phyloP scores from a whole-genome alignment of 2,888 invertebrate genomes.

The Lomographa bimaculata region DNA sequence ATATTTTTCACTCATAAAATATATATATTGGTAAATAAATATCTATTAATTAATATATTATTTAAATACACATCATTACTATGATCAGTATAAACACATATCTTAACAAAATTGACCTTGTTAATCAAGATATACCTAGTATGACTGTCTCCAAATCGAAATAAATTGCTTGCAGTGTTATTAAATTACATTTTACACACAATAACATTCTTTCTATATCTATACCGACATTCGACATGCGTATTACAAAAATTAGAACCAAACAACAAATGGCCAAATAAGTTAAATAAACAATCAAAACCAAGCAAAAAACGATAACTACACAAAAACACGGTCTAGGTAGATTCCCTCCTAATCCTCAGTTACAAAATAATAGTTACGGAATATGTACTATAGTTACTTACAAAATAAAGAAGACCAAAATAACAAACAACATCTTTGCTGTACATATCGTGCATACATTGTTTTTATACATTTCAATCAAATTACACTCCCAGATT shows the following conservation, averaged over 20 bases:
- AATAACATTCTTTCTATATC: conserved; percentile 49
- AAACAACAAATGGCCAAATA: conserved; percentile 69
- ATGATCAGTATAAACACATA: conserved; percentile 3
- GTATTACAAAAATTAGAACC: conserved; percentile 59
- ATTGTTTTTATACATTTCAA: too few species aligned
- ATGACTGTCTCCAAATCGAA: too few species aligned
- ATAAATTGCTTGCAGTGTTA: conserved; percentile 14
- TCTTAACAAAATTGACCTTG: conserved; percentile 23
- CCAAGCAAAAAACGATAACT: conserved; percentile 60
- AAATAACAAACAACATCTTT: too few species aligned
- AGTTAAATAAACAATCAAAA: conserved; percentile 67
- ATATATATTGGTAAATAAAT: conserved; percentile 15
- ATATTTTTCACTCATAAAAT: conserved; percentile 11
- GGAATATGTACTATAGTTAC: conserved; percentile 21
- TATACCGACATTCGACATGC: conserved; percentile 56
- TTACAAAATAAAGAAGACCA: too few species aligned
- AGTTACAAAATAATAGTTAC: conserved; percentile 24
- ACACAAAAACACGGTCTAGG: conserved; percentile 50
- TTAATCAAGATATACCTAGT: conserved; percentile 13
- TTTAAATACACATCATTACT: conserved; percentile 5
- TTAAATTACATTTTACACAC: conserved; percentile 36
- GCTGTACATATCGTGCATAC: too few species aligned
- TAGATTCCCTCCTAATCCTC: conserved; percentile 35
- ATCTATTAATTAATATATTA: conserved; percentile 7
- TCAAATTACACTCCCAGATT: not conserved